Conservation (phyloP, 1,140 invertebrate genomes). For the Diachasma alloeum region DNA sequence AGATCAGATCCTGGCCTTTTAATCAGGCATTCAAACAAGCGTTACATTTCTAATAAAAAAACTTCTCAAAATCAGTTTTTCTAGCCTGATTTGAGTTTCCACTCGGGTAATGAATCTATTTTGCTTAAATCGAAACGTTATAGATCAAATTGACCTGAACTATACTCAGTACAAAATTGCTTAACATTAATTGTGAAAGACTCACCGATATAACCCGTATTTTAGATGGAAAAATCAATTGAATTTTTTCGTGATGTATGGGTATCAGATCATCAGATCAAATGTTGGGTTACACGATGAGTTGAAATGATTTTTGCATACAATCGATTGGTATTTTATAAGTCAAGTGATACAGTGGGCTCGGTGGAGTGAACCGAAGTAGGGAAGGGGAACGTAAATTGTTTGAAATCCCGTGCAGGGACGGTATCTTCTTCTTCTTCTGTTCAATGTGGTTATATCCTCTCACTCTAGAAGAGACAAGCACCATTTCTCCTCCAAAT, state of each 20-base stretch:
- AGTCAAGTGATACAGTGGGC: neutral
- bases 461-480: too few relatives aligned
- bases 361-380: neutral
- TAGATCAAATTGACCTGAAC: conserved; percentile 28
- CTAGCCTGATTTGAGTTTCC: too few relatives aligned
- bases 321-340: neutral
- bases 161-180: conserved; percentile 14
- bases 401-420: neutral
- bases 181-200: conserved; percentile 23
- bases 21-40: too few relatives aligned
- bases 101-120: neutral
- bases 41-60: too few relatives aligned
- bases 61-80: too few relatives aligned
- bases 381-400: neutral
- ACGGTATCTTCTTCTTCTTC: too few relatives aligned
- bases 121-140: conserved; percentile 12
- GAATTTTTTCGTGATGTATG: conserved; percentile 3
- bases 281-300: neutral
- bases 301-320: neutral
- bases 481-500: too few relatives aligned
- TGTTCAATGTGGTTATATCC: too few relatives aligned
- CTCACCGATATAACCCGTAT: neutral
- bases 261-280: conserved; percentile 6
- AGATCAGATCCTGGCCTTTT: too few relatives aligned
- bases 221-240: neutral